Evolutionary conservation across 2,888 invertebrate species (phyloP), one percentile per base, ranked within the genome.

Genomic region (Acrobasis repandana): DNA sequence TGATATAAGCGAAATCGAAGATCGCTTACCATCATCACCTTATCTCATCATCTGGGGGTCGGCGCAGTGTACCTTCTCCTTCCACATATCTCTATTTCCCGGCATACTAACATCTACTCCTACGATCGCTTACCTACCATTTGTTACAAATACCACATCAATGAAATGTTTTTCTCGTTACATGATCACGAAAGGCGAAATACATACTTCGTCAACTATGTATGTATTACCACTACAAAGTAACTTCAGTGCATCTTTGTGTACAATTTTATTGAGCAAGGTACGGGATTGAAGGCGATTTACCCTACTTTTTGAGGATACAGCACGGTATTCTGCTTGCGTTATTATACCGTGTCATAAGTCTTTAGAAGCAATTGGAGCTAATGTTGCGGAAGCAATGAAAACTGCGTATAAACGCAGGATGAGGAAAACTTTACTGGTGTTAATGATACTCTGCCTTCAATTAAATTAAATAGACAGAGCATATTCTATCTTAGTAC

Each of bases 291-390:
- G 52, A 16, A 36, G 15, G 16, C 11, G 34, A 52, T 52, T 16
- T 15, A 52, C 36, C 36, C 18, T 34, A 36, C n/a, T 52, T 52
- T 36, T 52, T 52, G 52, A 52, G 52, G 52, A 36, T 52, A 52
- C 36, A 20, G 52, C 52, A n/a, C 34, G 36, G n/a, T 28, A 34
- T 52, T 34, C 34, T 10, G 15, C 52, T 34, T 15, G 52, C 34
- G 36, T 36, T 33, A n/a, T 36, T n/a, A 15, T 50, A 33, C 51
- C 33, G 51, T 51, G 51, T 34, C 51, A 34, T 15, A 52, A n/a
- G 14, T 5, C 11, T 43, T n/a, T 34, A 34, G n/a, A 52, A 15
- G 52, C 34, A 15, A 52, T 52, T 52, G 36, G 16, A 36, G 28
- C 52, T n/a, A 52, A 52, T 51, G n/a, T 16, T 11, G 10, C 36